phyloP scores from a whole-genome alignment of 2,888 invertebrate genomes.

The Harpagoxenus sublaevis region DNA sequence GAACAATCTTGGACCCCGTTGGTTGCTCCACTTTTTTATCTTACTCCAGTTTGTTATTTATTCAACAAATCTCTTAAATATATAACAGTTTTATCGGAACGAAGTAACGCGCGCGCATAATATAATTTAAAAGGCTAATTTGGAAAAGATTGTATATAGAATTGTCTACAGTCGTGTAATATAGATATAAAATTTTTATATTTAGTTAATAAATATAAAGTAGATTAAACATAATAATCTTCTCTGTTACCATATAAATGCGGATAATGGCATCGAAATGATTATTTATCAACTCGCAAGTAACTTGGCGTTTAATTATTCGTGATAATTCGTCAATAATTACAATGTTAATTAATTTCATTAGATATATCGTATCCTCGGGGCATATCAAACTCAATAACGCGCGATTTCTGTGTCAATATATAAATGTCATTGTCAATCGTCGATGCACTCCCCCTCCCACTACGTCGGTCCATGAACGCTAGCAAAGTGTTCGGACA shows the following conservation, averaged over 20 bases:
- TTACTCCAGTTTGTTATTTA: neutral
- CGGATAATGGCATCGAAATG: neutral
- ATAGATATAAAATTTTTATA: neutral
- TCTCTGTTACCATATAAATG: neutral
- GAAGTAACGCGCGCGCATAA: no score
- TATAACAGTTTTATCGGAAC: neutral
- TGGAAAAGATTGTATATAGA: neutral
- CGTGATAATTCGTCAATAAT: constrained; percentile 49
- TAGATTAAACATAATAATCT: constrained; percentile 11
- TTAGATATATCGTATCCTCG: constrained; percentile 49
- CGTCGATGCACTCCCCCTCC: constrained; percentile 1
- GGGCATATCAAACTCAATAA: constrained; percentile 50
- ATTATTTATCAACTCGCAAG: constrained; percentile 8
- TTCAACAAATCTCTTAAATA: neutral
- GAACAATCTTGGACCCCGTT: neutral
- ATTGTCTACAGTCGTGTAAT: neutral
- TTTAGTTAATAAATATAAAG: constrained; percentile 3
- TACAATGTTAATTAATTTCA: constrained; percentile 62
- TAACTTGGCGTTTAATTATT: constrained; percentile 48
- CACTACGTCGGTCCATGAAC: constrained; percentile 15
- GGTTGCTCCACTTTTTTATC: neutral
- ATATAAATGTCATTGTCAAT: constrained; percentile 61
- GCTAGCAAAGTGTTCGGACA: constrained; percentile 47
- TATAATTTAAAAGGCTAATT: neutral
- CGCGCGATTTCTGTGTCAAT: constrained; percentile 48